These are phyloP conservation scores for Digitonthophagus gazella DNA, from an alignment of 2,888 invertebrate species.

Conservation along the genomic window DNA sequence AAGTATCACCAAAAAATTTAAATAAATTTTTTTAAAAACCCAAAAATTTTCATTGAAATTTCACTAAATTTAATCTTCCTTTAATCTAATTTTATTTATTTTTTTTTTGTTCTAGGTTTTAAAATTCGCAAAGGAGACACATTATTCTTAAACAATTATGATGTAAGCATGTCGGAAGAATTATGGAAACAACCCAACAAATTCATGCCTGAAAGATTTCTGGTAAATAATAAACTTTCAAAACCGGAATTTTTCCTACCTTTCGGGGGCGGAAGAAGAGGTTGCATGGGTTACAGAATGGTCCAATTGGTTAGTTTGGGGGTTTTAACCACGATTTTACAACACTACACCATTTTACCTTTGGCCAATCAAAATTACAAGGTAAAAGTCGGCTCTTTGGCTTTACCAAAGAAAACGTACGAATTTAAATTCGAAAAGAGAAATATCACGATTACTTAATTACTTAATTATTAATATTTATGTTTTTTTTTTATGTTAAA, in stretches of 20 bases:
- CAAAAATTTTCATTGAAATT: too few relatives aligned
- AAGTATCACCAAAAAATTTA: too few relatives aligned
- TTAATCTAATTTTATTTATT: background rate
- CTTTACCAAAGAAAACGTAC: slow-evolving; percentile 55
- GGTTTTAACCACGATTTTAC: slow-evolving; percentile 55
- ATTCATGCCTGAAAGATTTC: slow-evolving; percentile 63
- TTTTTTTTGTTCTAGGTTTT: slow-evolving; percentile 52
- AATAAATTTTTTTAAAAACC: too few relatives aligned
- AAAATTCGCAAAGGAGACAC: slow-evolving; percentile 61
- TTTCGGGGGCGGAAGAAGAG: slow-evolving; percentile 64
- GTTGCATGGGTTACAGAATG: slow-evolving; percentile 69
- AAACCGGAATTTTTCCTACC: slow-evolving; percentile 67
- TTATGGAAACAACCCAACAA: slow-evolving; percentile 61
- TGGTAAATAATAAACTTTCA: slow-evolving; percentile 55
- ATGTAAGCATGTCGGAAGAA: slow-evolving; percentile 61
- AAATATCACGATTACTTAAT: slow-evolving; percentile 27
- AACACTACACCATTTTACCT: slow-evolving; percentile 56
- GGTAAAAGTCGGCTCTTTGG: slow-evolving; percentile 58
- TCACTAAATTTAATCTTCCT: background rate
- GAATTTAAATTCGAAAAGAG: slow-evolving; percentile 53
- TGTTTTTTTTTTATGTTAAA: background rate
- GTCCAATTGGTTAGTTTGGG: slow-evolving; percentile 61
- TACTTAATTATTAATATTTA: background rate
- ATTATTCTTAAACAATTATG: slow-evolving; percentile 67
- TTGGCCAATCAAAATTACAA: slow-evolving; percentile 52